phyloP scores from a whole-genome alignment of 2,113 vertebrate genomes.

The Callocephalon fimbriatum region DNA sequence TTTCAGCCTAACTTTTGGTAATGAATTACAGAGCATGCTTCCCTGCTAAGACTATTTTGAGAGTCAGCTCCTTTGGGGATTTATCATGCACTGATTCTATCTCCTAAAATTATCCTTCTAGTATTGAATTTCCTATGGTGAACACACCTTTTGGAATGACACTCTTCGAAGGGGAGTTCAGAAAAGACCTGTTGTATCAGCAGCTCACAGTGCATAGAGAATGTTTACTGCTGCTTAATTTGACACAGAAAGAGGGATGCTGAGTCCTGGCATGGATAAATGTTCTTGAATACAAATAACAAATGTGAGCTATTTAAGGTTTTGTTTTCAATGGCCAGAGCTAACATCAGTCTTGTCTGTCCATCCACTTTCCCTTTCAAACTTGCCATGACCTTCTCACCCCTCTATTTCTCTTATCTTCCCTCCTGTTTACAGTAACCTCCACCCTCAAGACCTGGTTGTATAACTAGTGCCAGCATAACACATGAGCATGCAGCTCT shows the following conservation, averaged over 20 bases:
- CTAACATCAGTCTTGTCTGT: background rate
- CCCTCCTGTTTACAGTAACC: background rate
- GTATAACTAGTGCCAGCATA: background rate
- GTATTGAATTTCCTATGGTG: background rate
- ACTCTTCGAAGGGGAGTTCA: background rate
- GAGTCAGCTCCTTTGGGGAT: background rate
- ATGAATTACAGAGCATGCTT: background rate
- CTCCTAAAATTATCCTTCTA: conserved; percentile 23
- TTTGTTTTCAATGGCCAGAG: background rate
- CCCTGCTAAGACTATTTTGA: background rate
- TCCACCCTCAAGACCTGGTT: background rate
- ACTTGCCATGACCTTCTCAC: background rate
- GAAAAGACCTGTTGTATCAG: background rate
- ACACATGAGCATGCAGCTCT: background rate
- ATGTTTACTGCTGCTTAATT: conserved; percentile 4
- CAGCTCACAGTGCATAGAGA: background rate
- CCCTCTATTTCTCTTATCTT: background rate
- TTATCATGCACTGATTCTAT: background rate
- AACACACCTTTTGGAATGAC: conserved; percentile 20
- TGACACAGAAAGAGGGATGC: background rate
- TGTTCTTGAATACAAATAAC: background rate
- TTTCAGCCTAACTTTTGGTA: conserved; percentile 6
- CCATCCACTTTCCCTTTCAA: conserved; percentile 6
- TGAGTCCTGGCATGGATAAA: background rate
- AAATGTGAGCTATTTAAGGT: conserved; percentile 1